Base-by-base conservation (phyloP, 2,888 invertebrate genomes). In the Nomada fabriciana region DNA sequence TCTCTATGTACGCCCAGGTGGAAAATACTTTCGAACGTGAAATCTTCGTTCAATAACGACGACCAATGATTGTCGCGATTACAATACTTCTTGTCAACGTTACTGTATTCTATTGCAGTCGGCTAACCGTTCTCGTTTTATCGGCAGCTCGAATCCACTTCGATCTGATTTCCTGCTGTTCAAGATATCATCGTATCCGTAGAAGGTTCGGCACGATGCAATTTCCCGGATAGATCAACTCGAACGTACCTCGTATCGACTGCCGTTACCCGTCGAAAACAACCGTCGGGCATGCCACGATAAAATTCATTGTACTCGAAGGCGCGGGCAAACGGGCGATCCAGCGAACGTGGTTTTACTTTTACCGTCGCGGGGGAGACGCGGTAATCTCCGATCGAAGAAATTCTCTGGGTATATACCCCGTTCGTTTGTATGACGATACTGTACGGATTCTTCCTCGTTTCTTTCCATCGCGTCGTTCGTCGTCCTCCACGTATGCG, bases 361-460 rank as follows among this genome's bases (percentile, higher is more conserved):
- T 76, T 84, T 80, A 76, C 59, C 73, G 20, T 23, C 65, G 29
- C 61, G 57, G 15, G 42, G 20, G 42, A 53, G 23, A 55, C 36
- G 10, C 47, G 15, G 65, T 73, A 69, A 84, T 84, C 76, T 80
- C 42, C 63, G 76, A 76, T 80, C 83, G 73, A 83, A 83, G 76
- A 73, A 80, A 69, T 76, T 25, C 73, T 73, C 67, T 55, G 65
- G 65, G 11, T 47, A 63, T 42, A 57, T 36, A 23, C 57, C 25
- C 47, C 29, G 71, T 74, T 69, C 65, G 74, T 47, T n/a, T 50
- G 67, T 53, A 83, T 71, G 74, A 74, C 75, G 73, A 73, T 67
- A 61, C 76, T 52, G 59, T 68, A 67, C 78, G 63, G 50, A 59
- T 80, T 68, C 72, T 70, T 70, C 72, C 71, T 77, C 60, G 74